Evolutionary conservation across 2,797 vertebrate species (phyloP).

Genomic region (Accipiter superciliosus): DNA sequence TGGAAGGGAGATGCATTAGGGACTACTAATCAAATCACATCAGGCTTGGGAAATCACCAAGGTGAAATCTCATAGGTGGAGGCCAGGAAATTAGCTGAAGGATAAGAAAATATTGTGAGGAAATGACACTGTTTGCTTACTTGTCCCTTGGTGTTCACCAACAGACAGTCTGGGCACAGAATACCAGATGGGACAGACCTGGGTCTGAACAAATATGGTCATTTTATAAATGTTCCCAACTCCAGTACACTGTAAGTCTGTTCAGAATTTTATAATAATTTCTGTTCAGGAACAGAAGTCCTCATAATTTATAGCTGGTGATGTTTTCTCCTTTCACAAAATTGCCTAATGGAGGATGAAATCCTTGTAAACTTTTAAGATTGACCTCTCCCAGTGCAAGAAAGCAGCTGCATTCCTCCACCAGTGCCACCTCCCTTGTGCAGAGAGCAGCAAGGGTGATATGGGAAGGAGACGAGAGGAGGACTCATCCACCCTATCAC

Average conservation of each 20-base stretch:
- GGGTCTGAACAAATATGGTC: not conserved
- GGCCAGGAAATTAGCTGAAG: not conserved
- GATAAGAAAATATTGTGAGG: not conserved
- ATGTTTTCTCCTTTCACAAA: not conserved
- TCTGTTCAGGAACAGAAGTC: not conserved
- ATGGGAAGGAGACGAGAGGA: not conserved
- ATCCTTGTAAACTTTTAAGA: not conserved
- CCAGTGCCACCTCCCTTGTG: not conserved
- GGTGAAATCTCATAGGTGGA: not conserved
- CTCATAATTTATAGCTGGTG: not conserved
- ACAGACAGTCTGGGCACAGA: not conserved
- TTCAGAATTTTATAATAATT: not conserved
- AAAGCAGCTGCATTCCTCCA: not conserved
- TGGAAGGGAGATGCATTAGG: not conserved
- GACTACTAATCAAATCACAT: not conserved
- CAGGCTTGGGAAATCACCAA: not conserved
- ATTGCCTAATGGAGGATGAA: not conserved
- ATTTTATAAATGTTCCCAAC: not conserved
- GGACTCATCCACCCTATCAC: not conserved
- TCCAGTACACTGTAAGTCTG: not conserved
- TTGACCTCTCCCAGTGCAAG: not conserved
- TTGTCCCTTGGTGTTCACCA: not conserved
- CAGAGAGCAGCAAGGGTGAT: not conserved
- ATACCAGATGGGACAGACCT: not conserved
- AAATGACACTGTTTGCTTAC: not conserved